Evolutionary conservation across 2,113 vertebrate genomes (phyloP).

Genomic region (Grantiella picta): DNA sequence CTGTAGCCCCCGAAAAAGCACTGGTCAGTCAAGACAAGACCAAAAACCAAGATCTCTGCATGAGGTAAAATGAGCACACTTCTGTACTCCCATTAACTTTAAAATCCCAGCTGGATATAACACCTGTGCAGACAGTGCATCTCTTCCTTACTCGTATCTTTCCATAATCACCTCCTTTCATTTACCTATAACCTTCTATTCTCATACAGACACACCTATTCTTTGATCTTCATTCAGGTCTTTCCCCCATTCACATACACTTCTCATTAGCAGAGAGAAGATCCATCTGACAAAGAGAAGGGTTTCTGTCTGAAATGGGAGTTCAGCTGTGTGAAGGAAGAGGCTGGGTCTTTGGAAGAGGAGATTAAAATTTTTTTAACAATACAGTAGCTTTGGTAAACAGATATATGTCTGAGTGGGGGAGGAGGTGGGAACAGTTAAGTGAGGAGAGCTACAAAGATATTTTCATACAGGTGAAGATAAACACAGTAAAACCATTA

Average conservation of each 20-base stretch:
- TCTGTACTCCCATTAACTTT: neutral
- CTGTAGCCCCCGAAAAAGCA: neutral
- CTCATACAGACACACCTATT: slow-evolving; percentile 50
- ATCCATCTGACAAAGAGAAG: neutral
- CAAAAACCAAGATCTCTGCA: neutral
- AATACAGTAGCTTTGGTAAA: slow-evolving; percentile 21
- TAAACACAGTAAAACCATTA: slow-evolving; percentile 55
- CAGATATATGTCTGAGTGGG: neutral
- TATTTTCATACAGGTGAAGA: slow-evolving; percentile 57
- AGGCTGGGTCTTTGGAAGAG: neutral
- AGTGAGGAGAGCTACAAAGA: slow-evolving; percentile 10
- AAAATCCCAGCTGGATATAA: neutral
- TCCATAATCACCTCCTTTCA: slow-evolving; percentile 41
- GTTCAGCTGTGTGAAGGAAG: neutral
- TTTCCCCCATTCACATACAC: slow-evolving; percentile 19
- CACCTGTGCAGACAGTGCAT: slow-evolving; percentile 2
- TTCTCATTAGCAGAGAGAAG: slow-evolving; percentile 14
- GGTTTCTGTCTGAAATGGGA: neutral
- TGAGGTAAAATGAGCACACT: neutral
- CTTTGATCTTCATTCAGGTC: slow-evolving; percentile 56
- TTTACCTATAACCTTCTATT: slow-evolving; percentile 56
- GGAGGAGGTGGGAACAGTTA: slow-evolving; percentile 29
- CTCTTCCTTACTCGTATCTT: slow-evolving; percentile 9
- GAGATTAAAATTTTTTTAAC: slow-evolving; percentile 26
- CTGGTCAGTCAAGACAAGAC: neutral